These are phyloP conservation scores for Baccha elongata DNA, from an alignment of 2,888 invertebrate genomes.

Conservation along the genomic window DNA sequence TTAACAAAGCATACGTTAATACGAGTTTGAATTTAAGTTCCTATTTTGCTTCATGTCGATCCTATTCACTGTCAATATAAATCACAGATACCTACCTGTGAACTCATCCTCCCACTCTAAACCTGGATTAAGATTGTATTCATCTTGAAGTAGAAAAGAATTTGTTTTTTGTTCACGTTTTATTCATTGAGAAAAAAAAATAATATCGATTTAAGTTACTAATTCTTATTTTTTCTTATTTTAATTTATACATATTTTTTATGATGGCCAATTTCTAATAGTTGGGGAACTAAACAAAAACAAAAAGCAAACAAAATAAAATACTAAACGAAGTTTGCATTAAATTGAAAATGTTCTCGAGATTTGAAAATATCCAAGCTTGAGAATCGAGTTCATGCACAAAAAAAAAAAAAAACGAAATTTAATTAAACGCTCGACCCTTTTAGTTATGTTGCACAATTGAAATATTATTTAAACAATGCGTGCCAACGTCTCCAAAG, in stretches of 20 bases:
- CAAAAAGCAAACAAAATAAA: conserved; percentile 33
- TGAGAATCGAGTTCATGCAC: conserved; percentile 44
- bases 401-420: neutral
- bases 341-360: too few species aligned
- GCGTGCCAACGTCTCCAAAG: conserved; percentile 53
- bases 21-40: conserved; percentile 77
- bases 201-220: conserved; percentile 50
- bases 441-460: conserved; percentile 28
- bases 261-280: conserved; percentile 58
- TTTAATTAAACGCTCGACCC: conserved; percentile 21
- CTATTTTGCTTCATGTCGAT: conserved; percentile 83
- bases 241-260: conserved; percentile 33
- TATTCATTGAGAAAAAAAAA: conserved; percentile 41
- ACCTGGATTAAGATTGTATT: conserved; percentile 99
- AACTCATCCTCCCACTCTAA: conserved; percentile 99
- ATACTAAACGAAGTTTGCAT: conserved; percentile 45
- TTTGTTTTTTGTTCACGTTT: conserved; percentile 76
- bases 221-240: conserved; percentile 17
- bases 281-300: conserved; percentile 21
- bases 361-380: conserved; percentile 32
- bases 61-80: conserved; percentile 77
- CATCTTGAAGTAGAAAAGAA: conserved; percentile 90
- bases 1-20: conserved; percentile 31
- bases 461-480: conserved; percentile 40
- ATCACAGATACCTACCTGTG: conserved; percentile 92